A percentile compares a stretch with the other conserved stretches of the same genome.
Evolutionary conservation across 2,888 invertebrate genomes (phyloP).

Genomic region (Drosophila demipolita): DNA sequence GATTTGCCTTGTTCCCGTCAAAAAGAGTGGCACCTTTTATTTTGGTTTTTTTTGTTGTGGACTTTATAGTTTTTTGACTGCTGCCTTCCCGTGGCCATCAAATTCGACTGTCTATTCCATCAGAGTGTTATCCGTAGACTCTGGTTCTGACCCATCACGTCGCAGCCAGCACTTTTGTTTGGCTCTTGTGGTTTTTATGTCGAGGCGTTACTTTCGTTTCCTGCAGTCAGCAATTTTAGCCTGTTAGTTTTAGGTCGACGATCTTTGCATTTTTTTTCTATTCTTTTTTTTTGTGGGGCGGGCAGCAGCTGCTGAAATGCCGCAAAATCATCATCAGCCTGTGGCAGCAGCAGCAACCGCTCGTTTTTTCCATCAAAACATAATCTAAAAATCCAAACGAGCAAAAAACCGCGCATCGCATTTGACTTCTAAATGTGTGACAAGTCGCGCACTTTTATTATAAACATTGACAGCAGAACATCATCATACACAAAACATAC

Average conservation of each 20-base stretch:
- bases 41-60: background rate
- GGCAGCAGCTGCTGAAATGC: constrained; percentile 19
- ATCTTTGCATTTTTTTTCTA: constrained; percentile 24
- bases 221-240: constrained; percentile 67
- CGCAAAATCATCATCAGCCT: constrained; percentile 47
- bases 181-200: constrained; percentile 73
- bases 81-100: constrained; percentile 41
- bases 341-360: constrained; percentile 15
- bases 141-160: constrained; percentile 55
- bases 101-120: constrained; percentile 61
- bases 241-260: constrained; percentile 60
- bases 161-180: constrained; percentile 68
- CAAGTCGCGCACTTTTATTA: constrained; percentile 72
- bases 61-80: background rate
- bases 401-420: constrained; percentile 50
- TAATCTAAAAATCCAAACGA: constrained; percentile 76
- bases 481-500: too few species aligned
- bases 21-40: constrained; percentile 18
- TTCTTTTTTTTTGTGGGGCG: background rate
- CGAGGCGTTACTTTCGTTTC: constrained; percentile 41
- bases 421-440: constrained; percentile 67
- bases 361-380: constrained; percentile 52
- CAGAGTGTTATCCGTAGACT: constrained; percentile 21
- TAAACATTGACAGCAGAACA: constrained; percentile 60
- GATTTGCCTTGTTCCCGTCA: constrained; percentile 50